Base-by-base conservation (phyloP, 2,888 invertebrate genomes). In the Hybos culiciformis region DNA sequence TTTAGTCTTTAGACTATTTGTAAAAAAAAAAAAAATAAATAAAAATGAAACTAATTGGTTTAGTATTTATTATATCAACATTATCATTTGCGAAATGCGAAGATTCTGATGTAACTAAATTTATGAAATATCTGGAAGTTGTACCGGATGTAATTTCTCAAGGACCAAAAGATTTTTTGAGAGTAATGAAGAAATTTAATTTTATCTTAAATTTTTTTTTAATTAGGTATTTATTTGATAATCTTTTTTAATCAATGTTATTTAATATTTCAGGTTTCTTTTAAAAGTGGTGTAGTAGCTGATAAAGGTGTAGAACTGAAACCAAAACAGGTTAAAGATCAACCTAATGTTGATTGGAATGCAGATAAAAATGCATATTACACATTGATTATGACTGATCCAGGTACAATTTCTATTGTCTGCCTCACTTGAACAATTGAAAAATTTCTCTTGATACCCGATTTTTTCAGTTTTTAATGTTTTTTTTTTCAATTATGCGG, bases 281-380 rank as follows among this genome's bases (percentile, higher is more conserved):
- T 55, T 42, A 47, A 49, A 3, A 52, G 52, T 11, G 71, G 71
- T 2, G 62, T 69, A 1, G 59, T 57, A 12, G 76, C 73, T 4
- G 50, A 54, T 29, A 51, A 76, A 41, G 86, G 86, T 15, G 80
- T 80, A 51, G 77, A 74, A 50, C 61, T 86, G 40, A 84, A 84
- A 1, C 83, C 83, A 1, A 81, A 78, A 0, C 74, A 77, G 51
- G 65, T 64, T 0, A 57, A 62, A 48, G 51, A 62, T 24, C 46
- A 49, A 15, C 65, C 66, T 0, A 23, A 46, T 3, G 51, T 66
- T 0, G 55, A 53, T 29, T 66, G 59, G 59, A 49, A 48, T 31
- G 50, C 55, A 0, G 52, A 59, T 19, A 45, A 53, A 3, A 48
- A 37, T 5, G 46, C 48, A 2, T 59, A 50, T 46, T 62, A 63